These are phyloP conservation scores for Zeus faber DNA, from an alignment of 2,113 vertebrate species.

Conservation along the genomic window DNA sequence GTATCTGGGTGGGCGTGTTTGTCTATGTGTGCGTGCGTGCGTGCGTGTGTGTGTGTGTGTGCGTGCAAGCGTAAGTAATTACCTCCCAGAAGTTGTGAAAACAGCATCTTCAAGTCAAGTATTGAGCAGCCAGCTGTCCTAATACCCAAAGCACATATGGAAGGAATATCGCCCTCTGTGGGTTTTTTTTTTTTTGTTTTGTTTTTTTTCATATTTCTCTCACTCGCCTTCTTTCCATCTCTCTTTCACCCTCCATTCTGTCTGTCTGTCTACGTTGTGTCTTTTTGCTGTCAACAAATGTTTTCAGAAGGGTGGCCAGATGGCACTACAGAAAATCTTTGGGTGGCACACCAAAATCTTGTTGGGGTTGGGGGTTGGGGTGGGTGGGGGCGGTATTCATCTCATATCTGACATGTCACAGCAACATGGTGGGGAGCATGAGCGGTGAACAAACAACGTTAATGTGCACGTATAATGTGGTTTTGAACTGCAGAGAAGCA, in stretches of 20 bases:
- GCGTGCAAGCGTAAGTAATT: constrained; percentile 49
- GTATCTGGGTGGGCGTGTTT: constrained; percentile 5
- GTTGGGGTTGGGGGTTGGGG: too few relatives aligned
- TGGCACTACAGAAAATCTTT: too few relatives aligned
- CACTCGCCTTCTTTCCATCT: background rate
- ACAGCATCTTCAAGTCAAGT: constrained; percentile 45
- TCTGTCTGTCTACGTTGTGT: background rate
- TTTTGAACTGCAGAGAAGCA: too few relatives aligned
- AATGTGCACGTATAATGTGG: too few relatives aligned
- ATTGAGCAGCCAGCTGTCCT: constrained; percentile 56
- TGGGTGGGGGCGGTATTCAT: too few relatives aligned
- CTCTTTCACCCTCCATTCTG: background rate
- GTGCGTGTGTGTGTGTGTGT: constrained; percentile 15
- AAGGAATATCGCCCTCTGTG: constrained; percentile 19
- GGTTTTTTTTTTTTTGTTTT: constrained; percentile 1
- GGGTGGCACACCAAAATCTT: too few relatives aligned
- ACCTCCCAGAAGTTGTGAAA: constrained; percentile 57
- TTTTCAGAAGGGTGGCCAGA: too few relatives aligned
- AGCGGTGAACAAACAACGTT: too few relatives aligned
- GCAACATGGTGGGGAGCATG: too few relatives aligned
- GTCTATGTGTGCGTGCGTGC: background rate
- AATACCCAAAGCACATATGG: constrained; percentile 37
- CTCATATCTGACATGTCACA: too few relatives aligned
- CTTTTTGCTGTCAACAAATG: too few relatives aligned
- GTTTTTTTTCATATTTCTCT: background rate